Conservation (phyloP, 2,888 invertebrate species). For the Matsumyia berberina region DNA sequence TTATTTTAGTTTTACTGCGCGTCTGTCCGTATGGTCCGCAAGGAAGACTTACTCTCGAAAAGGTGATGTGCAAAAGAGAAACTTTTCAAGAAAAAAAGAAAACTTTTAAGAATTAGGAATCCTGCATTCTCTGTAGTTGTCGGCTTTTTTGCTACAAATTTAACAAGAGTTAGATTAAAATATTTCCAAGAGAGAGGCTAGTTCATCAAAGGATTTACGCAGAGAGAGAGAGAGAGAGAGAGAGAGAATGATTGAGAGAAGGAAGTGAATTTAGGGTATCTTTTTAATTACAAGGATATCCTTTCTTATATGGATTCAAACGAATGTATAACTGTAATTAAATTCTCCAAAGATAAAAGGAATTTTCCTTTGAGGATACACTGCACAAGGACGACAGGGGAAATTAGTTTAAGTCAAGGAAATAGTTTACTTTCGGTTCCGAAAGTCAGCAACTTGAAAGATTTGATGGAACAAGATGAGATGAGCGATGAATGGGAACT, state of each 20-base stretch:
- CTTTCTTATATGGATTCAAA: constrained; percentile 45
- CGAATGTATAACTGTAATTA: constrained; percentile 55
- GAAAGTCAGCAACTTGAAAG: background rate
- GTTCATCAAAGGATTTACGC: constrained; percentile 26
- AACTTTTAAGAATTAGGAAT: constrained; percentile 14
- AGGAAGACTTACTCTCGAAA: constrained; percentile 17
- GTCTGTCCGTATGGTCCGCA: background rate
- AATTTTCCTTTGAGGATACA: constrained; percentile 40
- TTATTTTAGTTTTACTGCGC: constrained; percentile 37
- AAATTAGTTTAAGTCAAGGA: constrained; percentile 21
- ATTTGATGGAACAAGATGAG: background rate
- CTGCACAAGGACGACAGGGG: background rate
- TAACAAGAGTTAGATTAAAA: constrained; percentile 30
- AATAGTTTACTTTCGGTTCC: constrained; percentile 32
- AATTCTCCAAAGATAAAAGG: constrained; percentile 39
- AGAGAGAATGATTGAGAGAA: too few species aligned
- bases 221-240: background rate
- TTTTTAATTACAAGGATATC: constrained; percentile 57
- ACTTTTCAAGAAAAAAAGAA: constrained; percentile 8
- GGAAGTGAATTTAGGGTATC: constrained; percentile 21
- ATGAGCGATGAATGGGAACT: background rate
- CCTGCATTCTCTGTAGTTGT: constrained; percentile 2
- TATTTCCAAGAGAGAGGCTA: constrained; percentile 13
- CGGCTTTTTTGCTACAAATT: background rate
- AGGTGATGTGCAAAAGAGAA: constrained; percentile 19